Percentiles rank a stretch among this genome's conserved stretches.
Evolutionary conservation across 2,888 invertebrate genomes (phyloP).

Genomic region (Eristalis arbustorum): DNA sequence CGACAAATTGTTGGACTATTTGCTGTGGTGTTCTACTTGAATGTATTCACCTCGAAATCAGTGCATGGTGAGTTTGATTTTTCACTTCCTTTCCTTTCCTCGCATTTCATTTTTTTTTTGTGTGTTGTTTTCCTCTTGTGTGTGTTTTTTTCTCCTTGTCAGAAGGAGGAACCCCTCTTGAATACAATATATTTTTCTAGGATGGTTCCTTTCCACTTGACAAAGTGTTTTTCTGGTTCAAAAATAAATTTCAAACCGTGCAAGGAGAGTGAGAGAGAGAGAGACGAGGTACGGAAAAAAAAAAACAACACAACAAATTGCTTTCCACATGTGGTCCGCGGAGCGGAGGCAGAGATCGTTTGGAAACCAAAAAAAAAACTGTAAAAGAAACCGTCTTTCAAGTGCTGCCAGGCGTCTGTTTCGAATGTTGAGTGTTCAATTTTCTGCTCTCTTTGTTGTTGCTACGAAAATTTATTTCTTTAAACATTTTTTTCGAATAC

Average conservation of each 20-base stretch:
- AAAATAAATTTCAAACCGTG: neutral
- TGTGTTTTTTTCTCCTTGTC: neutral
- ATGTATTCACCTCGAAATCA: conserved; percentile 62
- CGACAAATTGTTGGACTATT: conserved; percentile 67
- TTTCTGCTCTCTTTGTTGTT: neutral
- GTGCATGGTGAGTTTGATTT: conserved; percentile 57
- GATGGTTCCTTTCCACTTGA: conserved; percentile 50
- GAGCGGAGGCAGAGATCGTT: neutral
- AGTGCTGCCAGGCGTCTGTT: conserved; percentile 54
- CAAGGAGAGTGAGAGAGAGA: neutral
- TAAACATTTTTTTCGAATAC: conserved; percentile 1
- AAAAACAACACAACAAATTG: neutral
- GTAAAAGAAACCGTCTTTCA: conserved; percentile 13
- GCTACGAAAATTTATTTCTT: conserved; percentile 47
- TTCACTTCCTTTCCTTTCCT: neutral
- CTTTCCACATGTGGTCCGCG: conserved; percentile 50
- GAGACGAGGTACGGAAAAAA: neutral
- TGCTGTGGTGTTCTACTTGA: conserved; percentile 65
- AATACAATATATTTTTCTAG: conserved; percentile 10
- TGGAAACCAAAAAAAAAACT: neutral
- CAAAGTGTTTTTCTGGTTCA: conserved; percentile 14
- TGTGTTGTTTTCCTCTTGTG: neutral
- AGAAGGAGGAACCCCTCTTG: conserved; percentile 20
- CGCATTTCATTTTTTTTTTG: neutral
- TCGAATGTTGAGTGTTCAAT: conserved; percentile 10